Percentiles rank a stretch among this genome's conserved stretches.
Evolutionary conservation across 2,797 vertebrate species (phyloP).

Genomic region (Thalassophryne amazonica): DNA sequence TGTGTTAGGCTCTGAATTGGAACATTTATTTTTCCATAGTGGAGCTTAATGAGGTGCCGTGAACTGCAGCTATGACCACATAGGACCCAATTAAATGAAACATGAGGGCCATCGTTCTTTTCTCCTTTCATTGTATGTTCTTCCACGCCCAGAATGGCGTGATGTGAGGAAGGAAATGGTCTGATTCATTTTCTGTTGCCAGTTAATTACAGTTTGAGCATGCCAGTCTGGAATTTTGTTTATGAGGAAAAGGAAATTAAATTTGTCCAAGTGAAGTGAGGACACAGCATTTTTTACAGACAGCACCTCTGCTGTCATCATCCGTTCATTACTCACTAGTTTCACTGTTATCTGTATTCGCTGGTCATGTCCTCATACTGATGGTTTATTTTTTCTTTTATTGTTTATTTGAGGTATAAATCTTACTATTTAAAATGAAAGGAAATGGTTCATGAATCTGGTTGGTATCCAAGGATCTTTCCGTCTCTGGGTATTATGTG

Average conservation of each 20-base stretch:
- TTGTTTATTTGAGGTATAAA: too few species aligned
- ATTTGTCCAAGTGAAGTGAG: constrained; percentile 12
- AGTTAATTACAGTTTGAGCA: constrained; percentile 45
- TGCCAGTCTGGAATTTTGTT: constrained; percentile 17
- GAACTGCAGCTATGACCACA: constrained; percentile 56
- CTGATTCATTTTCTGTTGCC: constrained; percentile 32
- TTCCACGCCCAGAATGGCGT: constrained; percentile 1
- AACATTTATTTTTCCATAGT: constrained; percentile 58
- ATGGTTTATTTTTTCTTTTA: too few species aligned
- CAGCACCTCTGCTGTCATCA: not conserved
- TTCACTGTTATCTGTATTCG: not conserved
- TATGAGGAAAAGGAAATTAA: constrained; percentile 19
- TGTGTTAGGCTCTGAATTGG: constrained; percentile 49
- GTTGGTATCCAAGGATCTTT: too few species aligned
- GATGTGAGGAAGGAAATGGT: constrained; percentile 4
- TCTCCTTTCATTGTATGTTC: not conserved
- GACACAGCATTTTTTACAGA: constrained; percentile 10
- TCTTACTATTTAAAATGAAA: too few species aligned
- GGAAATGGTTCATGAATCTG: too few species aligned
- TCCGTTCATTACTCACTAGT: not conserved
- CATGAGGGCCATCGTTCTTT: constrained; percentile 38
- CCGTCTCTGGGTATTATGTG: too few species aligned
- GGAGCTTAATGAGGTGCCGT: constrained; percentile 54
- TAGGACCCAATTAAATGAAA: constrained; percentile 63
- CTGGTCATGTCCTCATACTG: not conserved